phyloP scores from a whole-genome alignment of 2,797 vertebrate species.

The Myotis pilosus region DNA sequence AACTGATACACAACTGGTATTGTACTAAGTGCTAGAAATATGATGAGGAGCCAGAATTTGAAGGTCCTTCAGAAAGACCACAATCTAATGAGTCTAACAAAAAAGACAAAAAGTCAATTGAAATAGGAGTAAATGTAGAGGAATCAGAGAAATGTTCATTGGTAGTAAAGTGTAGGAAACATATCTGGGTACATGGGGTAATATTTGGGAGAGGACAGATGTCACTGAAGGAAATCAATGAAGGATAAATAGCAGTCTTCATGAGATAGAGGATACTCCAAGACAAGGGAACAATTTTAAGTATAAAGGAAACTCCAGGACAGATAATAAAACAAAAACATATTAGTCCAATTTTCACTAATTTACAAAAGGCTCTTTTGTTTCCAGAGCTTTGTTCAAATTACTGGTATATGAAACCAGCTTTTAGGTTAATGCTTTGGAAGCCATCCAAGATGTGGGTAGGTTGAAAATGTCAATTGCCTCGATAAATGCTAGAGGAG shows the following conservation, averaged over 20 bases:
- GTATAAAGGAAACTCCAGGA: background rate
- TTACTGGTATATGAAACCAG: background rate
- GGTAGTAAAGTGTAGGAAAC: background rate
- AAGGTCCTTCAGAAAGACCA: background rate
- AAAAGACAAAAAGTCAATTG: background rate
- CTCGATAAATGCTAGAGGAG: background rate
- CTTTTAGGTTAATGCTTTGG: background rate
- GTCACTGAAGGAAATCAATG: background rate
- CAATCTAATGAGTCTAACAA: background rate
- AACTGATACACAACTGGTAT: background rate
- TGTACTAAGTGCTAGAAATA: background rate
- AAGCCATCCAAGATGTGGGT: background rate
- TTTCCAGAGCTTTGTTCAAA: background rate
- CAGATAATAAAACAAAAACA: background rate
- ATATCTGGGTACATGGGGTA: accelerated
- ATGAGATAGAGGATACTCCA: background rate
- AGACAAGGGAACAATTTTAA: background rate
- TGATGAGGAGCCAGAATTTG: background rate
- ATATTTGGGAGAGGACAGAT: background rate
- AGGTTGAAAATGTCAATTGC: background rate
- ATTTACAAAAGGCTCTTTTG: background rate
- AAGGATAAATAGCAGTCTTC: background rate
- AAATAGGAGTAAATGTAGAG: background rate
- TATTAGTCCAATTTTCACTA: background rate
- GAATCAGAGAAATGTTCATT: background rate